phyloP scores from a whole-genome alignment of 2,113 vertebrate species.

The Perognathus longimembris region DNA sequence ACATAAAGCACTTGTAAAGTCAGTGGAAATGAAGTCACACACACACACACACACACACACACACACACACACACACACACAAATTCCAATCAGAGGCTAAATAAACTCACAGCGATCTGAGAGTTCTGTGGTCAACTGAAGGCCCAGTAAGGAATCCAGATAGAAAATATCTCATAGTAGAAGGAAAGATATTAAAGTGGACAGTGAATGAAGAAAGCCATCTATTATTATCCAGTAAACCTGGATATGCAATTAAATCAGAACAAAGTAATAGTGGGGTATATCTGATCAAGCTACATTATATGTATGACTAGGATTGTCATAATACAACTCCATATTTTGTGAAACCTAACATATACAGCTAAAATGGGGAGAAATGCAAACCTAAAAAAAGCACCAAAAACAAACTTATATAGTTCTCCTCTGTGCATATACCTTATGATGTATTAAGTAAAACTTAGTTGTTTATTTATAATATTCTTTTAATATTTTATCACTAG shows the following conservation, averaged over 20 bases:
- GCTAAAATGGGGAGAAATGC: too few relatives aligned
- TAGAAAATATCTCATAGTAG: not conserved
- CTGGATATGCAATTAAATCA: not conserved
- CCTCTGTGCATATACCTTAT: not conserved
- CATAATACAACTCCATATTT: too few relatives aligned
- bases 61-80: too few relatives aligned
- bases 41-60: not conserved
- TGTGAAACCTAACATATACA: too few relatives aligned
- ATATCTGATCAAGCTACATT: too few relatives aligned
- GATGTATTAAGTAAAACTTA: not conserved
- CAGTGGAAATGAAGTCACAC: not conserved
- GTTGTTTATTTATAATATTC: not conserved
- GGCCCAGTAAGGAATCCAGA: not conserved
- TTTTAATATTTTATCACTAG: not conserved
- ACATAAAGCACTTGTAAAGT: not conserved
- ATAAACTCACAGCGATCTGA: not conserved
- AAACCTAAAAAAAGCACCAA: too few relatives aligned
- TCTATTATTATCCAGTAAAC: not conserved
- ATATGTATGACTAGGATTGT: too few relatives aligned
- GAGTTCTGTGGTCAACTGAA: not conserved
- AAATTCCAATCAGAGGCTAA: not conserved
- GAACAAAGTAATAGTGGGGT: not conserved
- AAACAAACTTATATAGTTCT: not conserved
- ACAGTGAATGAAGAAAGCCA: not conserved
- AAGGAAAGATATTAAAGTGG: not conserved